Evolutionary conservation across 1,140 invertebrate genomes (phyloP), one percentile per base, ranked within the genome.

Genomic region (Bicyclus anynana): DNA sequence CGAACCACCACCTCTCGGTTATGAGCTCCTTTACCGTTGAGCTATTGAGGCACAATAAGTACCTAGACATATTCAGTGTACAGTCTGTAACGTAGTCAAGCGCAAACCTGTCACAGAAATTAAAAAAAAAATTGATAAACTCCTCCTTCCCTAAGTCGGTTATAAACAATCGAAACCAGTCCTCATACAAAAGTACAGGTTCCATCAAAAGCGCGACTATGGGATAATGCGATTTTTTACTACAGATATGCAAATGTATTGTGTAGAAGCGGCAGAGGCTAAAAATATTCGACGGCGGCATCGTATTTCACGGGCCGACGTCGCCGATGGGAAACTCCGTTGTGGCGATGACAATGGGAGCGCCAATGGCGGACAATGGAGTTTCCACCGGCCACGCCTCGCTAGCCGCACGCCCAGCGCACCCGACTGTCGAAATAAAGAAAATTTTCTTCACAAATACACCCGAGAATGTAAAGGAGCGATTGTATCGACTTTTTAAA

Each of bases 401-500:
- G 69, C 65, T n/a, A n/a, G 42, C 23, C 23, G 57, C 61, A 85
- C 82, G 82, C 82, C 84, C 84, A 79, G 78, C 29, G 54, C 53
- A 35, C 53, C 29, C 59, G 53, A 59, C 58, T 62, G 50, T 69
- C 59, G 63, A 64, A 72, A 83, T 74, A 80, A 87, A 84, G 81
- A 84, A 87, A 87, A 84, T 82, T 84, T 87, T 72, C 80, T 84
- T 77, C 66, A 71, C 77, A 79, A 80, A 74, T 72, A 76, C 73
- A 75, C 3, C 26, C 7, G 23, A 77, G 29, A 44, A 74, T 69
- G 71, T 77, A 72, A 21, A 76, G 23, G 65, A 74, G 69, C 76
- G 80, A 83, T 83, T 80, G 84, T 85, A 87, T 87, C 80, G 84
- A 87, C 82, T 87, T 87, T 87, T 85, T 83, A 84, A 84, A 87